A percentile compares a stretch with the other conserved stretches of the same genome.
Conservation (phyloP, 2,888 invertebrate genomes). For the Julus scanicus region DNA sequence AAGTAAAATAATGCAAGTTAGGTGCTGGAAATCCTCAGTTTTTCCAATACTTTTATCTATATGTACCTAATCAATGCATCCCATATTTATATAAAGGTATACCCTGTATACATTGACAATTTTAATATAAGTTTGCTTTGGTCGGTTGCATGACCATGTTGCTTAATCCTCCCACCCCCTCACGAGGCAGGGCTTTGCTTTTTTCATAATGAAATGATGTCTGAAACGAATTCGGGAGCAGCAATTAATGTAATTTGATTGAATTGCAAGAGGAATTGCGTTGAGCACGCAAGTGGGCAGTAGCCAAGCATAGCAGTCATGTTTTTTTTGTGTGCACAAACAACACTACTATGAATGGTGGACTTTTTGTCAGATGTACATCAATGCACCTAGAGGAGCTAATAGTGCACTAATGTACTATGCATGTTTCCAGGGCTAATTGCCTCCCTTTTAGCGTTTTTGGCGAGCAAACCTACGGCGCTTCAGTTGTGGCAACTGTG, state of each 20-base stretch:
- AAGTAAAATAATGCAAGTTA: too few species aligned
- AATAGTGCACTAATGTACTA: constrained; percentile 44
- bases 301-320: constrained; percentile 26
- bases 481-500: background rate
- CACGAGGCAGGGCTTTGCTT: background rate
- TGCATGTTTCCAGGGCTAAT: constrained; percentile 45
- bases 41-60: too few species aligned
- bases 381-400: constrained; percentile 43
- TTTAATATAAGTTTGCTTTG: background rate
- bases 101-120: background rate
- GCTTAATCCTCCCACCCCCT: background rate
- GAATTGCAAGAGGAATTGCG: constrained; percentile 49
- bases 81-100: too few species aligned
- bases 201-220: constrained; percentile 35
- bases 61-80: too few species aligned
- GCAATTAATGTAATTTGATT: constrained; percentile 53
- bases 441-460: constrained; percentile 43
- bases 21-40: too few species aligned
- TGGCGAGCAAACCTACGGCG: constrained; percentile 16
- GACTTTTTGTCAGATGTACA: constrained; percentile 43
- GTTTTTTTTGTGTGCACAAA: background rate
- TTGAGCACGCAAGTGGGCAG: constrained; percentile 41
- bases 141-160: background rate
- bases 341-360: constrained; percentile 25
- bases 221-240: constrained; percentile 43